Base-by-base conservation (phyloP, 2,888 invertebrate genomes). In the Pimpla rufipes region DNA sequence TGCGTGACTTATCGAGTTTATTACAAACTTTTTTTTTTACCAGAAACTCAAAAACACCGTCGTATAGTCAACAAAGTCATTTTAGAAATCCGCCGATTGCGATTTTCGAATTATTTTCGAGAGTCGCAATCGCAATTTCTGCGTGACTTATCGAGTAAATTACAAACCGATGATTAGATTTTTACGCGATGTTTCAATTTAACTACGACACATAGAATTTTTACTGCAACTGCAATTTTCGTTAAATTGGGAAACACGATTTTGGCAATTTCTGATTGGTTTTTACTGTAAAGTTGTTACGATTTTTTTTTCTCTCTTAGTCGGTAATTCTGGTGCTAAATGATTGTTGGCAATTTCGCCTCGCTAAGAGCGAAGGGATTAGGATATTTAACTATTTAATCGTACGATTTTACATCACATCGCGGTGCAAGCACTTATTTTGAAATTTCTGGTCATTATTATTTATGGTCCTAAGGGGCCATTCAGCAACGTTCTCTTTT, bases 391-490 rank as follows among this genome's bases (percentile, higher is more conserved):
- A 62, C 16, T 62, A 62, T 62, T 35, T 52, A 59, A 75, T 13
- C 55, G 18, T 70, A 71, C 55, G 37, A 55, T 70, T 71, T 71
- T 71, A 59, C 59, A 78, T 71, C 62, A 78, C 57, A 23, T 78
- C 50, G 23, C 45, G 55, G 66, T 76, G 67, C 47, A 42, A 76
- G 67, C 52, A 55, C 45, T 40, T 55, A 16, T 50, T 55, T 55
- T 23, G 2, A 23, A 8, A 11, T 37, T 57, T 40, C 67, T 55
- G 68, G 42, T 55, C 29, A 45, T 67, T 67, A 42, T 67, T 35
- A n/a, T 37, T 18, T 76, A 76, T 29, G 52, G 18, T 21, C 35
- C 57, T 76, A 67, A 10, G n/a, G n/a, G 35, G 21, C 23, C 57
- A 21, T 55, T 7, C 16, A 59, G 35, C 59, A 35, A 62, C 59